Evolutionary conservation across 2,888 invertebrate genomes (phyloP), one percentile per base, ranked within the genome.

Genomic region (Agriopis aurantiaria): DNA sequence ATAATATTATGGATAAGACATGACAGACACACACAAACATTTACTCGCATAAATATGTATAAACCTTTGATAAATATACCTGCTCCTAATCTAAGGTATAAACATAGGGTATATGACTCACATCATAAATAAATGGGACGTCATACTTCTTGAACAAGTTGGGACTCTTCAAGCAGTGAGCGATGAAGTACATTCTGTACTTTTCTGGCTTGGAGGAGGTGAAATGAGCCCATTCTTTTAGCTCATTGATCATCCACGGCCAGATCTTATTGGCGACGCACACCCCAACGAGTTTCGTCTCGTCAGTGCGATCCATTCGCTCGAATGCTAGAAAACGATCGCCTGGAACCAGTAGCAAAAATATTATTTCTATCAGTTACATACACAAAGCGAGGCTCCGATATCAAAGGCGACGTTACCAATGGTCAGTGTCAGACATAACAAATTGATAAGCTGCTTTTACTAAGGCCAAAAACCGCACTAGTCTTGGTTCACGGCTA

Each of bases 181-280:
- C 95, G 49, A 82, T 84, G 82, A 96, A 95, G 77, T 94, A 92
- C 82, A 95, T 90, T 33, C 95, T 81, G 65, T 93, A 78, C 45
- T 88, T 84, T 66, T 95, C 92, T 0, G 95, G 89, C 3, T 69
- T 80, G 10, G 88, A 86, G 1, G 75, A 56, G 0, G 95, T 89
- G 71, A 79, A 85, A 73, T 95, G 94, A 0, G 95, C 95, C 87
- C 95, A 91, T 71, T 94, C 93, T 68, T 95, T 95, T 0, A 91
- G 85, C 81, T 95, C 88, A 40, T 90, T 87, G 0, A 94, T 88
- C 79, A 91, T 93, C 95, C 95, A 95, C 0, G 94, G 94, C 73
- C 86, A 91, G 0, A 91, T 81, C 61, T 90, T 91, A 76, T 90
- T 91, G 64, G 93, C 95, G 0, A 95, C 90, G 8, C 85, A 79